A percentile compares a stretch with the other conserved stretches of the same genome.
Evolutionary conservation across 2,888 invertebrate genomes (phyloP).

Genomic region (Amphimallon solstitiale): DNA sequence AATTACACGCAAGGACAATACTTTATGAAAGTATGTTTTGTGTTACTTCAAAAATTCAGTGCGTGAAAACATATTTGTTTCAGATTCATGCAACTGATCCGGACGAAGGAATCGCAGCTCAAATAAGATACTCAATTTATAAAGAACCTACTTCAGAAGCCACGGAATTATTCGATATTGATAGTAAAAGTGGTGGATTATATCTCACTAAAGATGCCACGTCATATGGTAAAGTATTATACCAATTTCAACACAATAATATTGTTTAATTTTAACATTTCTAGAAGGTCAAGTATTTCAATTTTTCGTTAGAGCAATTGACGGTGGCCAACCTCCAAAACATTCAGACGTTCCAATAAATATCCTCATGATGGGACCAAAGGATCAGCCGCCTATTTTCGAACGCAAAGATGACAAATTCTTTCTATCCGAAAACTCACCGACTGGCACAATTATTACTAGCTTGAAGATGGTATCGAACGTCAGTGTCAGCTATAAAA

Average conservation of each 20-base stretch:
- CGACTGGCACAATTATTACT: constrained; percentile 76
- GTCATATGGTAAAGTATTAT: constrained; percentile 59
- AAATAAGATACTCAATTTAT: constrained; percentile 80
- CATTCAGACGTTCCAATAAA: constrained; percentile 85
- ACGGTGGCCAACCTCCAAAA: constrained; percentile 79
- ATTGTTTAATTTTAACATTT: constrained; percentile 49
- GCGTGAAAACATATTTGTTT: constrained; percentile 8
- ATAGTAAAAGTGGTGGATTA: constrained; percentile 79
- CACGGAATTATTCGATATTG: constrained; percentile 78
- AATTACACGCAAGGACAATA: constrained; percentile 68
- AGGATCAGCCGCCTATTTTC: constrained; percentile 78
- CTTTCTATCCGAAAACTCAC: constrained; percentile 81
- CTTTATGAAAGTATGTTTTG: constrained; percentile 67
- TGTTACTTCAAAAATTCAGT: background rate
- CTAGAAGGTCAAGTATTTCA: constrained; percentile 82
- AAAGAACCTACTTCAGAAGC: constrained; percentile 71
- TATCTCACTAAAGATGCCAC: constrained; percentile 72
- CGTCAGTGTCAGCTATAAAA: constrained; percentile 70
- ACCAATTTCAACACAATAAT: background rate
- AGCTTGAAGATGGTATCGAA: constrained; percentile 74
- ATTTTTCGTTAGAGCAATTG: constrained; percentile 89
- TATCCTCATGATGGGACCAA: constrained; percentile 78
- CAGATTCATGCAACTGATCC: constrained; percentile 73
- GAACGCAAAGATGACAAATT: constrained; percentile 79
- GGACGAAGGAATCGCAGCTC: constrained; percentile 79